These are phyloP conservation scores for Choristoneura fumiferana DNA, from an alignment of 1,140 invertebrate genomes.

Conservation along the genomic window DNA sequence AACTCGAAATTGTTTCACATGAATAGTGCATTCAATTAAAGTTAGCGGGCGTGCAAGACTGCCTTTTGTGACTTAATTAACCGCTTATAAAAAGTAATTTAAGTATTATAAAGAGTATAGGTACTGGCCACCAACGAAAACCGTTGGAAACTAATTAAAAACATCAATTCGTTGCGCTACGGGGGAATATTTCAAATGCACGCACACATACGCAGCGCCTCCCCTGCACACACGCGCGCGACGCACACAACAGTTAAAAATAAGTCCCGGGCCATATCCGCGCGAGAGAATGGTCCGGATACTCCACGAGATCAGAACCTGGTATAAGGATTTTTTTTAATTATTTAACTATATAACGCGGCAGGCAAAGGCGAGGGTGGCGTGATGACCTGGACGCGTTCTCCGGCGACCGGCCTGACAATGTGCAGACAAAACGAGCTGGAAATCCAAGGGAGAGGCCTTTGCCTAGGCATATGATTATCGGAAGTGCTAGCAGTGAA, in stretches of 20 bases:
- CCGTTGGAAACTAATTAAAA: slow-evolving; percentile 74
- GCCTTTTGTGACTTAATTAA: slow-evolving; percentile 21
- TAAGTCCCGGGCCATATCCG: slow-evolving; percentile 61
- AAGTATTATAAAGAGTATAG: slow-evolving; percentile 51
- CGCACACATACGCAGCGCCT: slow-evolving; percentile 42
- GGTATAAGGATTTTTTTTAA: slow-evolving; percentile 26
- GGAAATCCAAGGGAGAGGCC: too few species aligned
- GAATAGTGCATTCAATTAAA: slow-evolving; percentile 63
- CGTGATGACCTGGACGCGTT: too few species aligned
- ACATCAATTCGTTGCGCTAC: slow-evolving; percentile 67
- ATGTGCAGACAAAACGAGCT: too few species aligned
- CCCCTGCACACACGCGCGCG: slow-evolving; percentile 39
- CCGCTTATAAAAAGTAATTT: slow-evolving; percentile 27
- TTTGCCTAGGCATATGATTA: too few species aligned
- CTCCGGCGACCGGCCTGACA: too few species aligned
- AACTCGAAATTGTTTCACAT: slow-evolving; percentile 60
- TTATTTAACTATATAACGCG: too few species aligned
- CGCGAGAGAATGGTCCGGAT: slow-evolving; percentile 50
- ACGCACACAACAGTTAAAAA: slow-evolving; percentile 63
- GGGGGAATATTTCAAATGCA: slow-evolving; percentile 66
- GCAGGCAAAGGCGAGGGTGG: too few species aligned
- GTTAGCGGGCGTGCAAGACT: slow-evolving; percentile 31
- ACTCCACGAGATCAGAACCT: slow-evolving; percentile 22
- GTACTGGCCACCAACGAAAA: slow-evolving; percentile 62
- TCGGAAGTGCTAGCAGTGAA: too few species aligned